Conservation (phyloP, 2,113 vertebrate species). For the Lasiurus cinereus region DNA sequence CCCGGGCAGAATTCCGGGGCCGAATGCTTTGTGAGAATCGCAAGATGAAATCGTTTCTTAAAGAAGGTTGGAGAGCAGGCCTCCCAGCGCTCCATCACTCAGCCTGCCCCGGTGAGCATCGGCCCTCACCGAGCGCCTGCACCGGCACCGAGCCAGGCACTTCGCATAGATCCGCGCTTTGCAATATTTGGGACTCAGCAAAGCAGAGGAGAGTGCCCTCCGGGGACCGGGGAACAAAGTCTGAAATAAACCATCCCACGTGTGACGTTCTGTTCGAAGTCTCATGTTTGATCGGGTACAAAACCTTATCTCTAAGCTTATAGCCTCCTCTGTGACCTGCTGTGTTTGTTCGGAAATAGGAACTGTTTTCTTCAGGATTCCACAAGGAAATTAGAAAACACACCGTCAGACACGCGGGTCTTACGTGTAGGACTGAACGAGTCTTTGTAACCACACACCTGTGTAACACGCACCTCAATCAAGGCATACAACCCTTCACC, state of each 20-base stretch:
- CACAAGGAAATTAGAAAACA: neutral
- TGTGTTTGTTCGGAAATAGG: constrained; percentile 46
- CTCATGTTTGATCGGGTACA: neutral
- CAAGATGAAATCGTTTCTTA: neutral
- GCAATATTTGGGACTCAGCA: neutral
- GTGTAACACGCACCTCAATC: neutral
- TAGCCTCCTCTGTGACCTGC: neutral
- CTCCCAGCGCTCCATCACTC: neutral
- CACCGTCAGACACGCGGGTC: neutral
- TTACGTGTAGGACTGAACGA: rapidly evolving
- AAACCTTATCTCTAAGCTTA: neutral
- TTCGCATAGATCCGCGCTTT: neutral
- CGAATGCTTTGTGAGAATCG: neutral
- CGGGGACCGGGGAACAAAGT: rapidly evolving
- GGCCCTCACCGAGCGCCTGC: neutral
- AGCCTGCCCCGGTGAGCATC: neutral
- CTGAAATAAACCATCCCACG: constrained; percentile 25
- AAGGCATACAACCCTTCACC: neutral
- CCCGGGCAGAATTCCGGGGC: neutral
- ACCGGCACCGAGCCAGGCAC: neutral
- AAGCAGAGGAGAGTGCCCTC: neutral
- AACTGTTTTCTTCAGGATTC: constrained; percentile 21
- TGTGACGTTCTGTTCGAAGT: neutral
- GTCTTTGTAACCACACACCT: neutral
- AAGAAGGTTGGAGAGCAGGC: neutral